Conservation (phyloP, 1,140 invertebrate species). For the Gryon sp. region DNA sequence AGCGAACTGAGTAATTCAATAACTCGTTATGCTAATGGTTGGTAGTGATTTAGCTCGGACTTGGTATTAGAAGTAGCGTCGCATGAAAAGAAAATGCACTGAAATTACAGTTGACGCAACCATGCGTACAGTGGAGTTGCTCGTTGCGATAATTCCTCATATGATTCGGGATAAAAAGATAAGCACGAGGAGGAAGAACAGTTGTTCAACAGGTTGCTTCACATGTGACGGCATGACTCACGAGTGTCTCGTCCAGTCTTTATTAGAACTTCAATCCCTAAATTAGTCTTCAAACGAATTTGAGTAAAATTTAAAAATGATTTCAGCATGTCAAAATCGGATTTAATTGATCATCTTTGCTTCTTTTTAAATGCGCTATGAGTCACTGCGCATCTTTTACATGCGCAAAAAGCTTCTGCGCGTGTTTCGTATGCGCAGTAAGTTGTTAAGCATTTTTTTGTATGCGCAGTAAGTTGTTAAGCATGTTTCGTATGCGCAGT, state of each 20-base stretch:
- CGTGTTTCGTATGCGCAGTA: no score
- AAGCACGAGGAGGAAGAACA: slow-evolving; percentile 39
- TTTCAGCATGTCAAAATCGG: no score
- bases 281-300: no score
- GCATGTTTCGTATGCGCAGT: no score
- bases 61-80: slow-evolving; percentile 5
- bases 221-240: slow-evolving; percentile 8
- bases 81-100: slow-evolving; percentile 14
- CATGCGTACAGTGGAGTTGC: slow-evolving; percentile 8
- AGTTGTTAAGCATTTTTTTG: no score
- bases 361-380: no score
- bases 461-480: no score
- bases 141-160: slow-evolving; percentile 6
- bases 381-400: no score
- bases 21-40: slow-evolving; percentile 21
- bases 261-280: no score
- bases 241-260: background rate
- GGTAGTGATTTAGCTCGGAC: background rate
- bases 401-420: no score
- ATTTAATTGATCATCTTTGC: no score
- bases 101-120: slow-evolving; percentile 31
- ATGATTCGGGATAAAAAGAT: slow-evolving; percentile 25
- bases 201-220: slow-evolving; percentile 46
- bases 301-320: no score
- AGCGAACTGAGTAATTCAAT: slow-evolving; percentile 8